Evolutionary conservation across 1,140 invertebrate species (phyloP).

Genomic region (Mesaphorura yosii): DNA sequence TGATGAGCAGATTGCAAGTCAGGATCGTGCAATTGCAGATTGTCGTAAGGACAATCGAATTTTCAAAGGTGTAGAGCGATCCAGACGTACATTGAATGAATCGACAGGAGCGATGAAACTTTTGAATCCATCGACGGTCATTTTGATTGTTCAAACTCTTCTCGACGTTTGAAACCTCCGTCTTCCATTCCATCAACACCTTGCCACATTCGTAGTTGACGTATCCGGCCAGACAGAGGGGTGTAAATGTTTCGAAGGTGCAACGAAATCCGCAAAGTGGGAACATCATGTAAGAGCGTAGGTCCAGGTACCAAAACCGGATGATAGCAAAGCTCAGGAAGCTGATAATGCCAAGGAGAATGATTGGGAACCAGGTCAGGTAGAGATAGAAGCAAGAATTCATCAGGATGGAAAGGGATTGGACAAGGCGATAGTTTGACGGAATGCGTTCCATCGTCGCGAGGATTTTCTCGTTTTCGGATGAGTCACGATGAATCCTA

Average conservation of each 20-base stretch:
- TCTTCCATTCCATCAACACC: background rate
- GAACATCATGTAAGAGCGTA: conserved; percentile 1
- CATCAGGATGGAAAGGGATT: background rate
- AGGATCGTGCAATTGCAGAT: conserved; percentile 8
- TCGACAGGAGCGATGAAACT: background rate
- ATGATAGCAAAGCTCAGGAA: conserved; percentile 2
- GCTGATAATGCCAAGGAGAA: conserved; percentile 2
- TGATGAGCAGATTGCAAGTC: background rate
- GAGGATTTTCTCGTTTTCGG: no score
- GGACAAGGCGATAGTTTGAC: background rate
- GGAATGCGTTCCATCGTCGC: no score
- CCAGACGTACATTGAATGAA: conserved; percentile 10
- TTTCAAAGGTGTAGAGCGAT: conserved; percentile 10
- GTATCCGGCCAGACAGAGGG: background rate
- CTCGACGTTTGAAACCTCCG: background rate
- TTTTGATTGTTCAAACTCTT: background rate
- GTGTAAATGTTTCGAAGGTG: conserved; percentile 4
- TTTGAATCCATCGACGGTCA: background rate
- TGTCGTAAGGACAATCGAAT: conserved; percentile 8
- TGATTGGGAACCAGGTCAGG: conserved; percentile 3
- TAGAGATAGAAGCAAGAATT: conserved; percentile 2
- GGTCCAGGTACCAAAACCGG: background rate
- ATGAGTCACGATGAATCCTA: no score
- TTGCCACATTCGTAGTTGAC: background rate
- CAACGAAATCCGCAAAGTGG: conserved; percentile 3